A percentile compares a stretch with the other conserved stretches of the same genome.
Evolutionary conservation across 2,797 vertebrate species (phyloP).

Genomic region (Scleropages formosus): DNA sequence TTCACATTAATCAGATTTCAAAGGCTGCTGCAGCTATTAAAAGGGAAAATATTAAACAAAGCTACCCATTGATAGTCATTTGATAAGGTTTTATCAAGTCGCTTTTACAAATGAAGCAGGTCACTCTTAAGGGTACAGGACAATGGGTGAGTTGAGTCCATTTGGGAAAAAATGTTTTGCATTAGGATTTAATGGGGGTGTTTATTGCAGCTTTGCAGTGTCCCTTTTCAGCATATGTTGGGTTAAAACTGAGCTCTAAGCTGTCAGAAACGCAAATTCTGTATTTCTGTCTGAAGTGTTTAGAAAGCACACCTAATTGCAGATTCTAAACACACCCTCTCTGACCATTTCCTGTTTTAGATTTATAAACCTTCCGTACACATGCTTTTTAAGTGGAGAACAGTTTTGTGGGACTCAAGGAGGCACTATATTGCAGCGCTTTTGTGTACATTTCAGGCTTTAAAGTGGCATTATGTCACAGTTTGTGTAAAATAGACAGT

Average conservation of each 20-base stretch:
- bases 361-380: slow-evolving; percentile 9
- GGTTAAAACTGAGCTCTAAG: no score
- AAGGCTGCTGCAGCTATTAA: not conserved
- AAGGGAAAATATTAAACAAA: not conserved
- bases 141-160: not conserved
- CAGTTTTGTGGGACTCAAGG: not conserved
- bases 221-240: no score
- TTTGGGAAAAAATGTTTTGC: no score
- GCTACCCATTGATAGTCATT: not conserved
- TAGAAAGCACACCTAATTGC: not conserved
- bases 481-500: not conserved
- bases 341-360: not conserved
- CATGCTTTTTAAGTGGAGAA: not conserved
- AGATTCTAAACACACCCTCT: not conserved
- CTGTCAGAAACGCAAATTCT: no score
- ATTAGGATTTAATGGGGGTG: no score
- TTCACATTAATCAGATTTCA: not conserved
- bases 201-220: no score
- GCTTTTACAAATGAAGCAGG: not conserved
- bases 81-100: not conserved
- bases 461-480: not conserved
- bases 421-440: not conserved
- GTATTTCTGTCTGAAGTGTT: not conserved
- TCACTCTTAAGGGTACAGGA: not conserved
- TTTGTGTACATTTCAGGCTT: not conserved